Conservation (phyloP, 2,113 vertebrate genomes). For the Phaethornis superciliosus region DNA sequence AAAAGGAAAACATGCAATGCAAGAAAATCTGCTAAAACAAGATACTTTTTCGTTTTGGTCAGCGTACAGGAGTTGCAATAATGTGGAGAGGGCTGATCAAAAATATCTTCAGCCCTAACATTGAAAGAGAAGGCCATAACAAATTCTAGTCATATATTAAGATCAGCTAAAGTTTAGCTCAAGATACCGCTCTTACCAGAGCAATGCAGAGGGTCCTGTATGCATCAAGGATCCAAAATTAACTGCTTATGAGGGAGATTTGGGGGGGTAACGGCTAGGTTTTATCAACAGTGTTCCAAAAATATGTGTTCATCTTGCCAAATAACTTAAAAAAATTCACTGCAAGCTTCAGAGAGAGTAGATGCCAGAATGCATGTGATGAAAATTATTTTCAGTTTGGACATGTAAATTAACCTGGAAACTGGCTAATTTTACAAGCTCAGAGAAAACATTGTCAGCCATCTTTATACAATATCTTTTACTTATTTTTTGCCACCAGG, state of each 20-base stretch:
- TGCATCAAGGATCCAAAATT: not conserved
- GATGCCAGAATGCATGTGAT: not conserved
- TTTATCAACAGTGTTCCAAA: not conserved
- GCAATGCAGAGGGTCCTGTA: not conserved
- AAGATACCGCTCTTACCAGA: not conserved
- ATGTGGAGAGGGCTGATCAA: not conserved
- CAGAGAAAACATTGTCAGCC: not conserved
- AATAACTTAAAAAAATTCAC: not conserved
- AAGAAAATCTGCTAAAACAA: not conserved
- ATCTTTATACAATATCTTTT: not conserved
- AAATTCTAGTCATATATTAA: not conserved
- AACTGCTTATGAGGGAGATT: not conserved
- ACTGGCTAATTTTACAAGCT: not conserved
- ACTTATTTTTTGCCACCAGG: not conserved
- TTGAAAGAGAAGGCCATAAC: not conserved
- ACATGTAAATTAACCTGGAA: not conserved
- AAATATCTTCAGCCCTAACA: not conserved
- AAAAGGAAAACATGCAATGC: not conserved
- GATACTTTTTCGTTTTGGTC: not conserved
- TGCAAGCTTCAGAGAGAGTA: not conserved
- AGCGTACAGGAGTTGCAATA: not conserved
- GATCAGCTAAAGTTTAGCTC: fast-evolving
- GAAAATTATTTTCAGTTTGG: not conserved
- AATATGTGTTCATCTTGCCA: not conserved
- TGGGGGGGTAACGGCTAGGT: not conserved